These are phyloP conservation scores for Ostrea edulis DNA, from an alignment of 1,140 invertebrate species.

Conservation along the genomic window DNA sequence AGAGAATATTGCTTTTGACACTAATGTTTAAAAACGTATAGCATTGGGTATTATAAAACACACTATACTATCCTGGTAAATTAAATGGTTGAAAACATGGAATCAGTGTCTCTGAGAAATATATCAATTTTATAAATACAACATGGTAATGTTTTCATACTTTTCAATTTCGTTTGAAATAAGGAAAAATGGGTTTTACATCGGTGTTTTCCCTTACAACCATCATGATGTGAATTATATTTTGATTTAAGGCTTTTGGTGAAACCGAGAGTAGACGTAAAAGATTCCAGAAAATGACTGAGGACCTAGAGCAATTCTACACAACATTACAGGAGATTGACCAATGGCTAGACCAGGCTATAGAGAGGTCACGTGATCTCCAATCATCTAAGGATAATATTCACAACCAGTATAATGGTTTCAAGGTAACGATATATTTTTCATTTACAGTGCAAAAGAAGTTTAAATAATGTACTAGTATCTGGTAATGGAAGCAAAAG, in stretches of 20 bases:
- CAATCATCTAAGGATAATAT: slow-evolving; percentile 62
- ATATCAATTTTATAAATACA: not conserved
- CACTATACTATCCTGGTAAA: too few relatives aligned
- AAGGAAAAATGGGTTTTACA: too few relatives aligned
- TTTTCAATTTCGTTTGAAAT: too few relatives aligned
- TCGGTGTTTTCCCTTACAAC: too few relatives aligned
- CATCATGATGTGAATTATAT: not conserved
- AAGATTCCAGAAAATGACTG: slow-evolving; percentile 69
- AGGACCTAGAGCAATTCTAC: slow-evolving; percentile 73
- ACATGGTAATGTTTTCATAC: not conserved
- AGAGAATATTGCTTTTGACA: too few relatives aligned
- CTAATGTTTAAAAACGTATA: too few relatives aligned
- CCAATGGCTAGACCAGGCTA: slow-evolving; percentile 73
- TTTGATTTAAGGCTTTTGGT: slow-evolving; percentile 62
- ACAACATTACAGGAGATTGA: slow-evolving; percentile 70
- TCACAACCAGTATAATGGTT: slow-evolving; percentile 66
- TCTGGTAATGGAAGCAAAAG: too few relatives aligned
- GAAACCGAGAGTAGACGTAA: slow-evolving; percentile 64
- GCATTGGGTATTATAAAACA: too few relatives aligned
- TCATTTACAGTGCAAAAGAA: not conserved
- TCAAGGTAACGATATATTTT: slow-evolving; percentile 64
- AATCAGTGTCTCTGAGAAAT: too few relatives aligned
- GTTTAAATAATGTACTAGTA: too few relatives aligned
- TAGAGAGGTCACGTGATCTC: slow-evolving; percentile 69
- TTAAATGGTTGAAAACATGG: too few relatives aligned